A percentile compares a stretch with the other conserved stretches of the same genome.
phyloP scores from a whole-genome alignment of 2,113 vertebrate genomes.

The Phocoena sinus region DNA sequence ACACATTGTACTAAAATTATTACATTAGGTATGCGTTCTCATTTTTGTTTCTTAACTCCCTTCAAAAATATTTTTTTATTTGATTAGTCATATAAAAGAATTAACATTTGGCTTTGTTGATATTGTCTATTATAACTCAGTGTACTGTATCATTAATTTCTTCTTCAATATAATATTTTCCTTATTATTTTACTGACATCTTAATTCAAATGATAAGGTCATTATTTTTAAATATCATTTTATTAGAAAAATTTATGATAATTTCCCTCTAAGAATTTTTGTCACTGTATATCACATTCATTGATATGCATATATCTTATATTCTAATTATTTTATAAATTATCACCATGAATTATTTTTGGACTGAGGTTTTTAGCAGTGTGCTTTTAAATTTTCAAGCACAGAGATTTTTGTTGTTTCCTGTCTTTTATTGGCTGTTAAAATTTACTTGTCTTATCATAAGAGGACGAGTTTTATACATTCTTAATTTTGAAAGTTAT shows the following conservation, averaged over 20 bases:
- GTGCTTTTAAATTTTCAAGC: background rate
- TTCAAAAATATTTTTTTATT: background rate
- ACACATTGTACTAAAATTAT: too few relatives aligned
- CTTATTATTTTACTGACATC: background rate
- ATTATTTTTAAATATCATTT: background rate
- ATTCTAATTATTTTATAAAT: background rate
- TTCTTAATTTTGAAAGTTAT: background rate
- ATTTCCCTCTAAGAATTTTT: background rate
- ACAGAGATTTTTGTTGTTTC: background rate
- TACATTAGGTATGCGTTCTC: background rate
- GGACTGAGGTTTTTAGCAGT: background rate
- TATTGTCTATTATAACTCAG: background rate
- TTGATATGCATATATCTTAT: background rate
- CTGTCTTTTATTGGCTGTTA: background rate
- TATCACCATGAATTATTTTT: background rate
- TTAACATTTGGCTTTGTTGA: background rate
- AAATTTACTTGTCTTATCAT: background rate
- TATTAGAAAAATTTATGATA: background rate
- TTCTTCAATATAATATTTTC: background rate
- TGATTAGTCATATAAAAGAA: background rate
- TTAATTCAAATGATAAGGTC: background rate
- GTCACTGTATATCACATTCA: background rate
- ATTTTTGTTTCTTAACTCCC: background rate
- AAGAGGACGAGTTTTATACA: background rate
- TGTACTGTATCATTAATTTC: background rate